Evolutionary conservation across 2,888 invertebrate species (phyloP).

Genomic region (Luperina nickerlii): DNA sequence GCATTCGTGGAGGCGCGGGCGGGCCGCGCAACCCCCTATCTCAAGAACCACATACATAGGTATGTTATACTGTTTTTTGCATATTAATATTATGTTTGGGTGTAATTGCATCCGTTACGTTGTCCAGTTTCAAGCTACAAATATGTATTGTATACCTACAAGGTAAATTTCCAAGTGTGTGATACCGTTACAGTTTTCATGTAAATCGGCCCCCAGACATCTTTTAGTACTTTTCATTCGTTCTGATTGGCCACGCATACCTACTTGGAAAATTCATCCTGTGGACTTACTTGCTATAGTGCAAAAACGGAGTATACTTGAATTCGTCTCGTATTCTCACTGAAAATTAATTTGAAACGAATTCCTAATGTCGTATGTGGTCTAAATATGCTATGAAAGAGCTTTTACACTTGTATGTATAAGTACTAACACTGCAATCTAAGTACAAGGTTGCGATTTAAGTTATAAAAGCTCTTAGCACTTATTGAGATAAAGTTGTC

Average conservation of each 20-base stretch:
- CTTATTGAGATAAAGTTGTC: neutral
- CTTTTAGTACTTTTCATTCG: neutral
- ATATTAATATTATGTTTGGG: conserved; percentile 1
- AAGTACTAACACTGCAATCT: neutral
- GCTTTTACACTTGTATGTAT: neutral
- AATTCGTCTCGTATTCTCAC: neutral
- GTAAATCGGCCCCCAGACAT: neutral
- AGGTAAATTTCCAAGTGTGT: neutral
- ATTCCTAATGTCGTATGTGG: neutral
- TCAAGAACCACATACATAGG: conserved; percentile 55
- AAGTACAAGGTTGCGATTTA: neutral
- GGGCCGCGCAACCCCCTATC: conserved; percentile 82
- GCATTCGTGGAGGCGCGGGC: conserved; percentile 86
- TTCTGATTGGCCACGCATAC: neutral
- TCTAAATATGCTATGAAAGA: neutral
- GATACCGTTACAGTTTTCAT: neutral
- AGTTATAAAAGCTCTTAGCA: neutral
- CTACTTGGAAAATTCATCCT: neutral
- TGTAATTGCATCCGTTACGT: neutral
- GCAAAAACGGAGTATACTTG: neutral
- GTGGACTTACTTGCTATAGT: neutral
- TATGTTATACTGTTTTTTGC: conserved; percentile 46
- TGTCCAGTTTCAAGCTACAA: neutral
- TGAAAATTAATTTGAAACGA: neutral
- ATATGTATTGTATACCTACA: neutral